These are phyloP conservation scores for Microhierax caerulescens DNA, from an alignment of 2,797 vertebrate genomes.

Conservation along the genomic window DNA sequence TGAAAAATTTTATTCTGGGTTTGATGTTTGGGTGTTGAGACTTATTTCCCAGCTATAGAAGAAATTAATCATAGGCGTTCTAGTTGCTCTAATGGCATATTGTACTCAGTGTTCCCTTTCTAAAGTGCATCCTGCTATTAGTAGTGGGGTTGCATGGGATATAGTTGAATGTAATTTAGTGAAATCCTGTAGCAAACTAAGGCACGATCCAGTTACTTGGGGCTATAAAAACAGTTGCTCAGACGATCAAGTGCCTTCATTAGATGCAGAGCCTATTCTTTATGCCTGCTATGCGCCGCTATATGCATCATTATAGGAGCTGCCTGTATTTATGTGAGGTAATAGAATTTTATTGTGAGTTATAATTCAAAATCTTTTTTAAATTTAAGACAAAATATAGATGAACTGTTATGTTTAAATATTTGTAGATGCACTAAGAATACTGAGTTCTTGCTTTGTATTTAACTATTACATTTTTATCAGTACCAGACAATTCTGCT, in stretches of 20 bases:
- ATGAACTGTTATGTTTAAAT: background rate
- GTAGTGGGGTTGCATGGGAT: constrained; percentile 22
- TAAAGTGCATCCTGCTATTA: constrained; percentile 72
- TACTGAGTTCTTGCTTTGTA: background rate
- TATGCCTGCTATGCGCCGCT: constrained; percentile 59
- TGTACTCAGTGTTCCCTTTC: constrained; percentile 24
- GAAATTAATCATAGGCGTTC: constrained; percentile 13
- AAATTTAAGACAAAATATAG: background rate
- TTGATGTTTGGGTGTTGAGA: background rate
- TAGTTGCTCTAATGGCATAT: constrained; percentile 43
- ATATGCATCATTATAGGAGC: constrained; percentile 61
- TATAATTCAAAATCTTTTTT: background rate
- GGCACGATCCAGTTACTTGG: background rate
- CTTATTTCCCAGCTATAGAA: background rate
- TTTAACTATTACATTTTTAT: background rate
- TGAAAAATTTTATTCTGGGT: background rate
- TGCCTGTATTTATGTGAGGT: constrained; percentile 70
- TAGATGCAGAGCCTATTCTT: background rate
- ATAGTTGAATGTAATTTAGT: constrained; percentile 40
- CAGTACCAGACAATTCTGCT: background rate
- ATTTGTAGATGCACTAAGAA: background rate
- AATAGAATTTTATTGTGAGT: constrained; percentile 51
- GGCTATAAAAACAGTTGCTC: constrained; percentile 33
- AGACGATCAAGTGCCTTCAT: background rate
- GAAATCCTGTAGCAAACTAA: constrained; percentile 22